Conservation (phyloP, 2,113 vertebrate genomes). For the Menidia beryllina region DNA sequence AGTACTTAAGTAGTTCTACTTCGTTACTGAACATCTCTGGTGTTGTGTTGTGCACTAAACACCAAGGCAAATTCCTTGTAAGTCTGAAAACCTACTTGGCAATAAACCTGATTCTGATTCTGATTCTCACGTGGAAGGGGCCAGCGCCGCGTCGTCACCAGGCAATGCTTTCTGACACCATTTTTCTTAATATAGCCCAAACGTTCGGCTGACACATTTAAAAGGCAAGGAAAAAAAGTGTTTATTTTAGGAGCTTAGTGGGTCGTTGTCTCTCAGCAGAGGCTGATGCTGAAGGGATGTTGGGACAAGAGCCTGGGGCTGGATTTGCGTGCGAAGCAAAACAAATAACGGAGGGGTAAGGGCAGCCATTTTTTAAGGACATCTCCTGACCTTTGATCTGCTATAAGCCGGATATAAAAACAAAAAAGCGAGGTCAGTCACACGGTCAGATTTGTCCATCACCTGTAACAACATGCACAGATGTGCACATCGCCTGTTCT, state of each 20-base stretch:
- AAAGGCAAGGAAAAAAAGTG: background rate
- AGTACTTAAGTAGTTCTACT: no score
- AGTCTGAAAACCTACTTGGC: no score
- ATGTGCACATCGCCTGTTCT: background rate
- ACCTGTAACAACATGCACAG: constrained; percentile 1
- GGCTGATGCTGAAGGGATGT: background rate
- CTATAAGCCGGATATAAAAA: background rate
- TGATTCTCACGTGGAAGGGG: no score
- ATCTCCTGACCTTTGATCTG: background rate
- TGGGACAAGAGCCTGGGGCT: background rate
- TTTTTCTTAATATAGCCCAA: background rate
- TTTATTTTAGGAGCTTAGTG: background rate
- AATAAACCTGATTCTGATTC: no score
- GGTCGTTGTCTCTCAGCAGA: background rate
- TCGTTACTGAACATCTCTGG: no score
- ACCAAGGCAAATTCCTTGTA: no score
- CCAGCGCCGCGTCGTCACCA: background rate
- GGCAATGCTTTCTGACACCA: background rate
- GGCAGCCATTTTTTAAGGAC: background rate
- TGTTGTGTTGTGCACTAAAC: no score
- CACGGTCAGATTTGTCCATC: background rate
- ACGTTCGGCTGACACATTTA: background rate
- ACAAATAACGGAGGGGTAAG: background rate
- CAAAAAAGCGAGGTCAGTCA: background rate
- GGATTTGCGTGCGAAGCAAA: background rate